Conservation (phyloP, 1,140 invertebrate species). For the Drosophila baimaii region DNA sequence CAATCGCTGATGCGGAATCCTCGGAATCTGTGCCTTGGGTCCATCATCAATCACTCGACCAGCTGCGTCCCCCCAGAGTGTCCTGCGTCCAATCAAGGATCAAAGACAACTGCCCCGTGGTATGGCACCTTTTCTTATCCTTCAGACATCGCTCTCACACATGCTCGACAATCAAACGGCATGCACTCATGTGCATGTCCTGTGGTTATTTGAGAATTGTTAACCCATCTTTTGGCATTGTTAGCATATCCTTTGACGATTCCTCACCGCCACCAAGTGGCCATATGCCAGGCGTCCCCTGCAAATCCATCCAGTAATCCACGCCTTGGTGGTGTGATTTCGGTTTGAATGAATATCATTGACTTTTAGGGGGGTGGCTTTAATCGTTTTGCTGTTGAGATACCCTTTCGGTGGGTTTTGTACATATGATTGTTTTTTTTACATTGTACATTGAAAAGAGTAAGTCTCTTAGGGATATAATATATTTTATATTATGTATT, state of each 20-base stretch:
- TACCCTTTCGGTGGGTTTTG: conserved; percentile 21
- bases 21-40: conserved; percentile 49
- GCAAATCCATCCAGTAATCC: conserved; percentile 37
- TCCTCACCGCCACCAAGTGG: conserved; percentile 51
- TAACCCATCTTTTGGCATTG: conserved; percentile 50
- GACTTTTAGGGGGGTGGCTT: conserved; percentile 35
- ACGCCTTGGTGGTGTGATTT: conserved; percentile 47
- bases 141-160: conserved; percentile 36
- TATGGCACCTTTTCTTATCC: conserved; percentile 36
- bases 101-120: conserved; percentile 60
- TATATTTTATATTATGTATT: not conserved
- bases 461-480: not conserved
- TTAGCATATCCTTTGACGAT: conserved; percentile 66
- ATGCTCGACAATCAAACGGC: conserved; percentile 60
- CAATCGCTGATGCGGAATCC: conserved; percentile 68
- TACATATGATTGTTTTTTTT: not conserved
- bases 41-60: conserved; percentile 65
- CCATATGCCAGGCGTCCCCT: conserved; percentile 68
- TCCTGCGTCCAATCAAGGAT: conserved; percentile 69
- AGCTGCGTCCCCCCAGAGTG: conserved; percentile 54
- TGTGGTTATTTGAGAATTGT: conserved; percentile 75
- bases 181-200: conserved; percentile 79
- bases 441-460: too few species aligned
- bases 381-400: conserved; percentile 25
- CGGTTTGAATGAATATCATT: conserved; percentile 1